Evolutionary conservation across 1,140 invertebrate genomes (phyloP), one percentile per base, ranked within the genome.

Genomic region (Scaptomyza graminum): DNA sequence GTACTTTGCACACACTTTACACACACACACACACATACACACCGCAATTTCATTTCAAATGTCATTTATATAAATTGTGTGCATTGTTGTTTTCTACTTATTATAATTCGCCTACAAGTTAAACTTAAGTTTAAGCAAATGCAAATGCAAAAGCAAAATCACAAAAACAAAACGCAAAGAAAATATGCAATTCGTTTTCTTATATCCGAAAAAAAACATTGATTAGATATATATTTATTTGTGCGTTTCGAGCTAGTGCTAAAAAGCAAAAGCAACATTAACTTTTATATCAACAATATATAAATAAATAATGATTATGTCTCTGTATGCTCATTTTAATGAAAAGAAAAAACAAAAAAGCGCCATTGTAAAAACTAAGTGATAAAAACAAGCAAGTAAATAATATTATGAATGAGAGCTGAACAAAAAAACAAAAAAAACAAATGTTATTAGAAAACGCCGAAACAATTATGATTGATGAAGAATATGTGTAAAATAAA

Each of bases 341-440:
- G 64, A 54, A 64, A 76, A 54, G 44, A 44, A 25, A 51, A 78
- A 79, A 66, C 43, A 50, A 64, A 60, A 69, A 90, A 88, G 76
- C 88, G 88, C 88, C 88, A 90, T 90, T 90, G 88, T 90, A 90
- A 90, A 90, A 90, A 90, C 74, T 90, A 90, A 90, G 88, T 90
- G 88, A 90, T 90, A 88, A 77, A 80, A 51, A 70, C 59, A 81
- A 62, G 75, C 49, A 76, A 90, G 71, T 76, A 88, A 75, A 85
- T 76, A 79, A 87, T 80, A 72, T 62, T 68, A 77, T 64, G 69
- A 41, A 41, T 41, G 64, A 76, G 46, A 59, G 66, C 43, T 52
- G 56, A 65, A 51, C 18, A 59, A 49, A 65, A 22, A 22, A 22
- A 18, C 18, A 50, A 34, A 60, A 44, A 47, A 76, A 64, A 71